phyloP scores from a whole-genome alignment of 1,140 invertebrate genomes.

The Forficula auricularia region DNA sequence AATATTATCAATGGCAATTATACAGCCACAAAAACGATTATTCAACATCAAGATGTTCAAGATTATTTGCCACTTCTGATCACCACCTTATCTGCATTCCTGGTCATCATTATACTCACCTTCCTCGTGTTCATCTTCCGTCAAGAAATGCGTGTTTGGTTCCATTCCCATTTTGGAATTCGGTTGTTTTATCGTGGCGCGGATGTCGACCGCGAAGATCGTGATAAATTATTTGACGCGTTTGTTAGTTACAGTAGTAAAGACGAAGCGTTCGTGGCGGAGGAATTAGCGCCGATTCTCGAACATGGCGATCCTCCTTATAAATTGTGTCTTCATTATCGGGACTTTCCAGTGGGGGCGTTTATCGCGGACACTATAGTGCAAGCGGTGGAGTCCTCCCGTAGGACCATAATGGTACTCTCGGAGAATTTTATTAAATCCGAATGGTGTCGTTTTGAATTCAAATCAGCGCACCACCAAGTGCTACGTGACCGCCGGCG shows the following conservation, averaged over 20 bases:
- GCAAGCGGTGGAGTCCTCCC: conserved; percentile 75
- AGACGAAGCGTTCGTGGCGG: conserved; percentile 72
- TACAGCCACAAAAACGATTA: conserved; percentile 11
- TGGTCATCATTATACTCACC: conserved; percentile 21
- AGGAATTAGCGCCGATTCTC: conserved; percentile 63
- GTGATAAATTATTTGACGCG: conserved; percentile 73
- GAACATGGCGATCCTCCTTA: conserved; percentile 47
- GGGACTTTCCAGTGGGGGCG: conserved; percentile 65
- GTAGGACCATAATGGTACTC: conserved; percentile 74
- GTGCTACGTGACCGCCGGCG: conserved; percentile 61
- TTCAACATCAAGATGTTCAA: conserved; percentile 44
- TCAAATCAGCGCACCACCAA: conserved; percentile 80
- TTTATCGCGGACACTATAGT: conserved; percentile 76
- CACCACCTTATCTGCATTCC: conserved; percentile 51
- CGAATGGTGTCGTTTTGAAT: conserved; percentile 86
- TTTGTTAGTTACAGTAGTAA: conserved; percentile 81
- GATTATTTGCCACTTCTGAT: conserved; percentile 60
- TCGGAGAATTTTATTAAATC: conserved; percentile 85
- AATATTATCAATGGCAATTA: conserved; percentile 20
- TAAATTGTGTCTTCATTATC: conserved; percentile 66
- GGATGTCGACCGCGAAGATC: conserved; percentile 54
- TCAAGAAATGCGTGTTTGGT: conserved; percentile 66
- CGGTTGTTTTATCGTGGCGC: conserved; percentile 66
- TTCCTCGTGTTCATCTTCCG: conserved; percentile 50
- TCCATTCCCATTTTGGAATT: conserved; percentile 68